phyloP scores from a whole-genome alignment of 92 coral and sea anemone genomes.

The Blastomussa wellsi region DNA sequence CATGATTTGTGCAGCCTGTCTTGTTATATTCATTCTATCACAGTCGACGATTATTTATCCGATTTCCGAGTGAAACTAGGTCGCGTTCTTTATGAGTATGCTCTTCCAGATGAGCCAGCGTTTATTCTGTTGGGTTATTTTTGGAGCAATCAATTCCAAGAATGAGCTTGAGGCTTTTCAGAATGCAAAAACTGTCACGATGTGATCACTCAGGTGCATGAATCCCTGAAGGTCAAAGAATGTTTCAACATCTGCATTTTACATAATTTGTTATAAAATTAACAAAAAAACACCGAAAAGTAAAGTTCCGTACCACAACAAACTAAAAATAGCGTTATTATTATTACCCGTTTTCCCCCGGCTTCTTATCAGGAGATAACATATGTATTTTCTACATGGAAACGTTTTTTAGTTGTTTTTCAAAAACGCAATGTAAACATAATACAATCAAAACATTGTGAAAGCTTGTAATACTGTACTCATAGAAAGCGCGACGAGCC shows the following conservation, averaged over 20 bases:
- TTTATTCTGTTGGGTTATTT: not conserved
- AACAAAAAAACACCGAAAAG: not conserved
- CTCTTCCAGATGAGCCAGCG: too few relatives aligned
- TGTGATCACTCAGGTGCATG: not conserved
- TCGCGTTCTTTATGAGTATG: too few relatives aligned
- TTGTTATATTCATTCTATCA: too few relatives aligned
- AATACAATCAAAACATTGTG: constrained; percentile 1
- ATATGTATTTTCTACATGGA: constrained; percentile 1
- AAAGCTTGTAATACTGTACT: not conserved
- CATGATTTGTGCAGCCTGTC: too few relatives aligned
- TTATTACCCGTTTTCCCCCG: not conserved
- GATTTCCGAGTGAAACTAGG: too few relatives aligned
- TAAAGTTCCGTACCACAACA: not conserved
- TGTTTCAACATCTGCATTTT: constrained; percentile 6
- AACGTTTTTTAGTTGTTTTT: not conserved
- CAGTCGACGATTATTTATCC: too few relatives aligned
- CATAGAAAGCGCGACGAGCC: too few relatives aligned
- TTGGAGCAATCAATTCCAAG: not conserved
- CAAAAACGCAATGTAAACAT: not conserved
- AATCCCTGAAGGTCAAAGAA: not conserved
- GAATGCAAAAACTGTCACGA: not conserved
- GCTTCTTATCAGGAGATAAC: constrained; percentile 12
- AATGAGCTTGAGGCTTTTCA: not conserved
- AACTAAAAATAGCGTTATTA: not conserved
- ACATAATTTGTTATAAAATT: not conserved